These are phyloP conservation scores for Peromyscus aztecus DNA, from an alignment of 2,797 vertebrate species.

Conservation along the genomic window DNA sequence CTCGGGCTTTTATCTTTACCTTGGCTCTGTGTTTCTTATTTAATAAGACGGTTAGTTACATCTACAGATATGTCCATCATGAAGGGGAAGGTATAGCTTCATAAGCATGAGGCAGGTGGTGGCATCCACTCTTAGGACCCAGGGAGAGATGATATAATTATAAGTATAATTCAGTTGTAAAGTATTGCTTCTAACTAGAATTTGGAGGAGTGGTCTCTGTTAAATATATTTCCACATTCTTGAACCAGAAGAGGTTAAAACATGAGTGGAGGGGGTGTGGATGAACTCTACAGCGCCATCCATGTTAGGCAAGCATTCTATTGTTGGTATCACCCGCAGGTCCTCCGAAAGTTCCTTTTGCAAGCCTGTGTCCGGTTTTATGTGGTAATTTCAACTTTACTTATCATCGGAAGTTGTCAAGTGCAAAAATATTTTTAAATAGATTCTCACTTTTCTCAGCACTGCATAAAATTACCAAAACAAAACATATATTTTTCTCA, in stretches of 20 bases:
- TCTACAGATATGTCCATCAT: background rate
- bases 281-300: no score
- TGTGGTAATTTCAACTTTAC: background rate
- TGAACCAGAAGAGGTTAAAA: background rate
- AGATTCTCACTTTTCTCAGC: slow-evolving; percentile 28
- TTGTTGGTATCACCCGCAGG: background rate
- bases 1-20: no score
- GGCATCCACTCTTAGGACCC: background rate
- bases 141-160: background rate
- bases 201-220: background rate
- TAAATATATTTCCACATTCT: background rate
- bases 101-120: background rate
- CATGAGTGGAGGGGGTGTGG: fast-evolving
- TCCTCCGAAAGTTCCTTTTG: background rate
- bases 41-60: no score
- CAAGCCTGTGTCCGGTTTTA: background rate
- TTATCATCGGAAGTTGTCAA: background rate
- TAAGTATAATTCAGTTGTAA: background rate
- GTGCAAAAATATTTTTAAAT: slow-evolving; percentile 41
- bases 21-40: no score
- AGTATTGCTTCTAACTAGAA: background rate
- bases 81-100: background rate
- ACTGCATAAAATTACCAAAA: background rate
- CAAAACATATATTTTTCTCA: background rate
- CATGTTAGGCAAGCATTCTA: background rate